Percentiles rank a stretch among this genome's conserved stretches.
Evolutionary conservation across 2,888 invertebrate species (phyloP).

Genomic region (Apodemia zela): DNA sequence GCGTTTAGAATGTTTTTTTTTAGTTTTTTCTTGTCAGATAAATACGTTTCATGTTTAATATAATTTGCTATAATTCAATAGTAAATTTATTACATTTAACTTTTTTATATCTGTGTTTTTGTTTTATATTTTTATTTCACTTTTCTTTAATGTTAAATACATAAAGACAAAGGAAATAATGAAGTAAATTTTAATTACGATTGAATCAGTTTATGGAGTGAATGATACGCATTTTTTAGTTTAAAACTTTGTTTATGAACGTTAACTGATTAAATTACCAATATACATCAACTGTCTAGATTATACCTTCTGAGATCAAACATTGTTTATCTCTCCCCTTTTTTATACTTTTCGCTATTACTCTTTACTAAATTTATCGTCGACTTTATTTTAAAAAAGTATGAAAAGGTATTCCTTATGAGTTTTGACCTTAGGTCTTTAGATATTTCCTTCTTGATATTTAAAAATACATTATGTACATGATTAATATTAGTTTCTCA

Average conservation of each 20-base stretch:
- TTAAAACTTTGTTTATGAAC: not conserved
- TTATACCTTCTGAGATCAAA: no score
- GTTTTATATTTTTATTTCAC: not conserved
- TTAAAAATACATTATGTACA: no score
- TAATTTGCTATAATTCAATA: not conserved
- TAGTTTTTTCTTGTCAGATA: not conserved
- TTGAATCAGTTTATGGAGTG: not conserved
- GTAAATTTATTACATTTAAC: not conserved
- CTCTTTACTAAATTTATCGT: no score
- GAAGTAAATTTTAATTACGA: not conserved
- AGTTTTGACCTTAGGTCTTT: no score
- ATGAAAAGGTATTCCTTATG: no score
- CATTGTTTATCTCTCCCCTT: no score
- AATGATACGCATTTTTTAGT: not conserved
- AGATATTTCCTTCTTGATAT: no score
- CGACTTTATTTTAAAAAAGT: no score
- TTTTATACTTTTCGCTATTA: no score
- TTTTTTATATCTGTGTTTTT: not conserved
- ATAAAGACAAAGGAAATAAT: constrained; percentile 3
- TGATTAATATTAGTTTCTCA: no score
- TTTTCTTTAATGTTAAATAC: not conserved
- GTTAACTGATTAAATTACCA: not conserved
- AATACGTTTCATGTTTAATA: not conserved
- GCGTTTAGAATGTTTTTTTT: constrained; percentile 5
- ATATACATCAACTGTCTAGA: no score